Conservation (phyloP, 1,140 invertebrate genomes). For the Drosophila pachea region DNA sequence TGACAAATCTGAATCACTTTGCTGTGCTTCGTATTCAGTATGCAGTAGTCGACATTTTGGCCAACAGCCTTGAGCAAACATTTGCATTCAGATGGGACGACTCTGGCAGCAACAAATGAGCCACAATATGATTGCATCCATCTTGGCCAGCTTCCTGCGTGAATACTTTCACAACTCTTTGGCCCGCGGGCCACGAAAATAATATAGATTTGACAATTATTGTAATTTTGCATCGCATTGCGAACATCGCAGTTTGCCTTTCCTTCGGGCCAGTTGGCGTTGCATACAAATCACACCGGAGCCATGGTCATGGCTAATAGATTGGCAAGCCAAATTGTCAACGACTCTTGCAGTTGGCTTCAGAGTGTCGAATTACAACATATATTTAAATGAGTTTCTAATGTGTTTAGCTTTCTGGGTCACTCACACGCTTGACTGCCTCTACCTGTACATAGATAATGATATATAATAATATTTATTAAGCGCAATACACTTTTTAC, state of each 20-base stretch:
- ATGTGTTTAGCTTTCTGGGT: constrained; percentile 11
- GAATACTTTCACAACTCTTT: constrained; percentile 62
- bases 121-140: constrained; percentile 61
- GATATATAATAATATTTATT: no score
- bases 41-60: constrained; percentile 45
- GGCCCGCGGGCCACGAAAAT: constrained; percentile 30
- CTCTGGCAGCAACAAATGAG: no score
- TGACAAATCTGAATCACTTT: constrained; percentile 59
- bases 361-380: constrained; percentile 27
- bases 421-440: no score
- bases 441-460: no score
- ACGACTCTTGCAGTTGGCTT: constrained; percentile 23
- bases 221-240: constrained; percentile 41
- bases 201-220: constrained; percentile 50
- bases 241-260: constrained; percentile 23
- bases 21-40: constrained; percentile 52
- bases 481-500: no score
- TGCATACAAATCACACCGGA: constrained; percentile 23
- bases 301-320: constrained; percentile 63
- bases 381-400: constrained; percentile 16
- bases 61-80: constrained; percentile 55
- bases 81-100: constrained; percentile 51
- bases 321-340: constrained; percentile 31
- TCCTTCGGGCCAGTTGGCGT: constrained; percentile 16
- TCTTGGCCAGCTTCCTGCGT: constrained; percentile 58